phyloP scores from a whole-genome alignment of 2,797 vertebrate genomes.

The Alosa sapidissima region DNA sequence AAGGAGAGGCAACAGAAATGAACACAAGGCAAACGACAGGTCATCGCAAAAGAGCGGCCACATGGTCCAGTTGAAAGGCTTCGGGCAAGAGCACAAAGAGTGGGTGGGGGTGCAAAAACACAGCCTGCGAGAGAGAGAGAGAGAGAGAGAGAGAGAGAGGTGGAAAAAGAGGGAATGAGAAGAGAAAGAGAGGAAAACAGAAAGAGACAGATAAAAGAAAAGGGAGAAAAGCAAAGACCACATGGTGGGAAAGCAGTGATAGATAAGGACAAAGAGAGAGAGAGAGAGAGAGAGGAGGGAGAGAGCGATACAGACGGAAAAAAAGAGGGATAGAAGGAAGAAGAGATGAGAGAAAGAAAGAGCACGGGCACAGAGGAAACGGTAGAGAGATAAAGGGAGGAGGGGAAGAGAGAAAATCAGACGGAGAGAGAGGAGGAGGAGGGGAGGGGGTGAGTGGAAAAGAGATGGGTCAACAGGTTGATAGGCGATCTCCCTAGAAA shows the following conservation, averaged over 20 bases:
- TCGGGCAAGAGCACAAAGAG: neutral
- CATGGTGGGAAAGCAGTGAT: no score
- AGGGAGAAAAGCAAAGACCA: constrained; percentile 4
- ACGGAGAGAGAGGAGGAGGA: constrained; percentile 26
- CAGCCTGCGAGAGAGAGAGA: neutral
- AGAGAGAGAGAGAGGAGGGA: neutral
- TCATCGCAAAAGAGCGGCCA: neutral
- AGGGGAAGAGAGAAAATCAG: constrained; percentile 19
- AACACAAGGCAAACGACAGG: neutral
- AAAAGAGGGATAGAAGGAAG: neutral
- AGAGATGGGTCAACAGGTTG: constrained; percentile 51
- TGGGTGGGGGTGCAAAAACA: neutral
- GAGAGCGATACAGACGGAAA: neutral
- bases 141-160: neutral
- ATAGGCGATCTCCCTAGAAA: constrained; percentile 55
- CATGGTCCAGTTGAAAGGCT: neutral
- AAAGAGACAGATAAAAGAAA: neutral
- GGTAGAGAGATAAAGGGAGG: neutral
- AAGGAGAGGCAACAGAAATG: neutral
- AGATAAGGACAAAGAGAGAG: neutral
- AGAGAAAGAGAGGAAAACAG: neutral
- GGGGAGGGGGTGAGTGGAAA: constrained; percentile 22
- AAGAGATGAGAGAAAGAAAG: neutral
- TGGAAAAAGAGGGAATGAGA: neutral
- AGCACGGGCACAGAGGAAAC: neutral